Evolutionary conservation across 1,140 invertebrate species (phyloP), one percentile per base, ranked within the genome.

Genomic region (Drosophila yakuba): DNA sequence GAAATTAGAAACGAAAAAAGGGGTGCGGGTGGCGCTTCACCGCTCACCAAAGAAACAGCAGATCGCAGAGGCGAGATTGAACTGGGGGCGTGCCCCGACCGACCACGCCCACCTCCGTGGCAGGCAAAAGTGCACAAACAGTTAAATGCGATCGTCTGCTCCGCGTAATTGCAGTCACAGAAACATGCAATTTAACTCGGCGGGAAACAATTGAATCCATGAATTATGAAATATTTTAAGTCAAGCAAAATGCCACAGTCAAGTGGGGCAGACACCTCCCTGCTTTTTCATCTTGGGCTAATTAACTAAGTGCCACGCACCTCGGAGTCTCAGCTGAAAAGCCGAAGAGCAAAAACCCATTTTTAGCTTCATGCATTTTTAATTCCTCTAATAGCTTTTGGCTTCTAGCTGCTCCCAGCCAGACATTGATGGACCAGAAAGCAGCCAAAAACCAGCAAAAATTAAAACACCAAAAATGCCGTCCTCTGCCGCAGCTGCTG

Each of bases 361-460:
- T 89, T 84, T 81, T 72, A 73, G 80, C 86, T 67, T 90, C 85
- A 90, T 90, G 86, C 82, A 90, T 90, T 90, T 90, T 90, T 90
- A 90, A 90, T 90, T 84, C 78, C 74, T 74, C 81, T 90, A 90
- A 90, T 90, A 90, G 85, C 85, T 90, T 90, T 90, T 86, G 86
- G 81, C 80, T 80, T 51, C 71, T 51, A 55, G 43, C 43, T 52
- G n/a, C 41, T 17, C 41, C 63, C 62, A 38, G 23, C 59, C 84
- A 88, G 84, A 89, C 84, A 80, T 89, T 89, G 84, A 89, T 89
- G 84, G 84, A 88, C 83, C 83, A 82, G 74, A 12, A 3, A 12
- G 11, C 78, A 62, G 48, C 44, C 47, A 20, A 61, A 58, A 47
- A 50, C 43, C 36, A 32, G 4, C 56, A 71, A 89, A 76, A 89